phyloP scores from a whole-genome alignment of 1,140 invertebrate species.

The Lerema accius region DNA sequence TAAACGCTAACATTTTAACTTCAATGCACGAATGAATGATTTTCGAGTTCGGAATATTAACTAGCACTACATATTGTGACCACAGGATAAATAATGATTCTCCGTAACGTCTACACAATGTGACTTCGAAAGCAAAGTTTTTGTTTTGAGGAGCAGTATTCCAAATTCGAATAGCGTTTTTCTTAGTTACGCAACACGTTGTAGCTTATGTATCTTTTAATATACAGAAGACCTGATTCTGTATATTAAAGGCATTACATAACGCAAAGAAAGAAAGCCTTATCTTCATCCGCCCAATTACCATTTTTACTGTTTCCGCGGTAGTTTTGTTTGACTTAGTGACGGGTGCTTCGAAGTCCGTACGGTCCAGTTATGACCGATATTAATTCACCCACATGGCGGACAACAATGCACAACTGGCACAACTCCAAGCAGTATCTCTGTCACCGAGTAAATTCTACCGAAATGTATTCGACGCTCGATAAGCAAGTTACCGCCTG shows the following conservation, averaged over 20 bases:
- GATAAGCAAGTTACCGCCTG: constrained; percentile 46
- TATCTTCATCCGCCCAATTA: constrained; percentile 9
- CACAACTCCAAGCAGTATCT: constrained; percentile 33
- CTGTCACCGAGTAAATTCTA: constrained; percentile 43
- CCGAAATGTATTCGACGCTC: constrained; percentile 51
- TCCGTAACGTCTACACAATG: neutral
- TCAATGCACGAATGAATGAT: constrained; percentile 6
- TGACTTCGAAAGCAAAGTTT: neutral
- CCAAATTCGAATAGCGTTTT: neutral
- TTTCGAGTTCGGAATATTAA: constrained; percentile 12
- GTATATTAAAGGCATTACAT: neutral
- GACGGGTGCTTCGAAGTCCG: constrained; percentile 13
- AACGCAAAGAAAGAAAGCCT: neutral
- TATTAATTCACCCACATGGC: constrained; percentile 72
- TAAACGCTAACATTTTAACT: constrained; percentile 14
- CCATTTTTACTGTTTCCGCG: constrained; percentile 23
- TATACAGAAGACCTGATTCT: too few relatives aligned
- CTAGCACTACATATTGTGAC: neutral
- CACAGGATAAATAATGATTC: constrained; percentile 1
- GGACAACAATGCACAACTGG: constrained; percentile 40
- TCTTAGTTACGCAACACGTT: neutral
- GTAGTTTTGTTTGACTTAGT: constrained; percentile 18
- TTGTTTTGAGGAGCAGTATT: neutral
- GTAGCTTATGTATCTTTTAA: too few relatives aligned
- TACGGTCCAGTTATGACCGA: constrained; percentile 40